A percentile compares a stretch with the other conserved stretches of the same genome.
phyloP scores from a whole-genome alignment of 2,113 vertebrate species.

The Petrocephalus microphthalmus region DNA sequence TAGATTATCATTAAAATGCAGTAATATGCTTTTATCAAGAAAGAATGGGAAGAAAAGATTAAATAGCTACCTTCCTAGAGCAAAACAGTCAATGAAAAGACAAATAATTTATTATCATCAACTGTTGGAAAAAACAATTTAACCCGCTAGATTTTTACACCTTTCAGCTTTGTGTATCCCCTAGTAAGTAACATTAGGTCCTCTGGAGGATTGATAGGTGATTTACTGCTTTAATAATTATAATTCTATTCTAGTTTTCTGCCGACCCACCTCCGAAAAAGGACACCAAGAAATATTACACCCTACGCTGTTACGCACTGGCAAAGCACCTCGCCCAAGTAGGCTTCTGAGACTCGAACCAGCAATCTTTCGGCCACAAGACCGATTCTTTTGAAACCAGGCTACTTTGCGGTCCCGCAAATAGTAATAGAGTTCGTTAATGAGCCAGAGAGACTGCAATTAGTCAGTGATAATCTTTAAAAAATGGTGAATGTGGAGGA shows the following conservation, averaged over 20 bases:
- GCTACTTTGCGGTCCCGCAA: not conserved
- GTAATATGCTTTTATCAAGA: not conserved
- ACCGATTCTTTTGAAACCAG: not conserved
- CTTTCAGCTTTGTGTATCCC: not conserved
- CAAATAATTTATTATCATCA: not conserved
- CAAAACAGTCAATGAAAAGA: not conserved
- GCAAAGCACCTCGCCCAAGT: not conserved
- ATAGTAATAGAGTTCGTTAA: not conserved
- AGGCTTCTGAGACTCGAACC: not conserved
- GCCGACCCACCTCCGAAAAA: not conserved
- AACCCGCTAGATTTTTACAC: not conserved
- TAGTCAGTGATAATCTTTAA: conserved; percentile 14
- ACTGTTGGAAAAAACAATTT: not conserved
- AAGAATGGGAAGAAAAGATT: not conserved
- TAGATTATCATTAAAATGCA: not conserved
- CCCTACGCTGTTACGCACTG: not conserved
- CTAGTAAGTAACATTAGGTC: not conserved
- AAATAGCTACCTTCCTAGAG: not conserved
- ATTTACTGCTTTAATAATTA: not conserved
- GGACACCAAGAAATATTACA: not conserved
- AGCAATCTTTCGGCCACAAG: not conserved
- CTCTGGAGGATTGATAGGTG: not conserved
- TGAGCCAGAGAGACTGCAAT: conserved; percentile 9
- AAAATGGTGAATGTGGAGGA: conserved; percentile 8
- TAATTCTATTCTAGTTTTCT: not conserved